These are phyloP conservation scores for Lepus americanus DNA, from an alignment of 2,113 vertebrate genomes.

Conservation along the genomic window DNA sequence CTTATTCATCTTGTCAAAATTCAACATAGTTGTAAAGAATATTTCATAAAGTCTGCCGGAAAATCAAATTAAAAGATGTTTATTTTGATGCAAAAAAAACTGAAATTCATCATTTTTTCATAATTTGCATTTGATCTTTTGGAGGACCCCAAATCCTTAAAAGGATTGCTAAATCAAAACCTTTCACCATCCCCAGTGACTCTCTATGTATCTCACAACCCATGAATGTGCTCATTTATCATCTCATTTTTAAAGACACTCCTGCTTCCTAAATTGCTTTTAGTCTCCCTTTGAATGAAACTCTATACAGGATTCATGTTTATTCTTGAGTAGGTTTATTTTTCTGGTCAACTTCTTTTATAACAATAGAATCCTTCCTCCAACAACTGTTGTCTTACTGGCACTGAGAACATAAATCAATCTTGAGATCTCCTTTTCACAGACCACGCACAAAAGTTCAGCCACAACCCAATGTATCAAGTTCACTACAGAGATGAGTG, in stretches of 20 bases:
- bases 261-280: neutral
- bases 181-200: neutral
- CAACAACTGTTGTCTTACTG: neutral
- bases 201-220: neutral
- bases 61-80: too few species aligned
- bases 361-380: neutral
- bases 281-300: neutral
- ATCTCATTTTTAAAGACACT: neutral
- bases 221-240: neutral
- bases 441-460: neutral
- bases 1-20: conserved; percentile 1
- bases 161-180: neutral
- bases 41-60: too few species aligned
- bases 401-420: neutral
- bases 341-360: neutral
- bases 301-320: neutral
- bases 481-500: neutral
- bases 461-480: neutral
- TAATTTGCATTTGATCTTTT: too few species aligned
- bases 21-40: neutral
- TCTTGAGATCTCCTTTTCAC: neutral
- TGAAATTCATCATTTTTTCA: too few species aligned
- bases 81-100: too few species aligned
- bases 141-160: neutral
- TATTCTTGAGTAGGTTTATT: neutral